A percentile compares a stretch with the other conserved stretches of the same genome.
phyloP scores from a whole-genome alignment of 2,888 invertebrate species.

The Orthosia incerta region DNA sequence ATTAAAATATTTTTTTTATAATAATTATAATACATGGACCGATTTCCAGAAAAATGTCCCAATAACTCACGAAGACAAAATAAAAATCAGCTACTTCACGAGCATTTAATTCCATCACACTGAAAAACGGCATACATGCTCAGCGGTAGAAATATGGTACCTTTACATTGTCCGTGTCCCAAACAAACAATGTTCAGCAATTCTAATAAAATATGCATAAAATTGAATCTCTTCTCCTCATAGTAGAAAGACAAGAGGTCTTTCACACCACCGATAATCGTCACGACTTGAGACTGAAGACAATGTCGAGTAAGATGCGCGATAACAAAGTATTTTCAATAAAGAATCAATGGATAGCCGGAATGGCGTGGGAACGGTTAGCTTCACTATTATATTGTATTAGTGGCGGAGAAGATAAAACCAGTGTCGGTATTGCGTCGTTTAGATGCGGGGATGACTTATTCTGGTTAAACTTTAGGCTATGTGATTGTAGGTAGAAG shows the following conservation, averaged over 20 bases:
- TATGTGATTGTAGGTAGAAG: background rate
- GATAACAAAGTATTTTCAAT: slow-evolving; percentile 68
- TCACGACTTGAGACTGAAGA: slow-evolving; percentile 45
- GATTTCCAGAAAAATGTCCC: too few species aligned
- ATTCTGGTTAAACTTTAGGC: slow-evolving; percentile 59
- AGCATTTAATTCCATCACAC: background rate
- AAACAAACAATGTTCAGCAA: background rate
- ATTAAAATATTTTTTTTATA: too few species aligned
- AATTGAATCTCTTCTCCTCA: slow-evolving; percentile 1
- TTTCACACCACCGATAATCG: slow-evolving; percentile 14
- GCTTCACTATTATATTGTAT: slow-evolving; percentile 73
- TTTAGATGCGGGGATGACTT: slow-evolving; percentile 44
- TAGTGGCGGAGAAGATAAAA: slow-evolving; percentile 75
- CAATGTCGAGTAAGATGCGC: slow-evolving; percentile 44
- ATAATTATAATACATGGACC: too few species aligned
- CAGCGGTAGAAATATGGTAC: background rate
- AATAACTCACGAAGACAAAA: too few species aligned
- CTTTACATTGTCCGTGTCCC: background rate
- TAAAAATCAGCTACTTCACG: background rate
- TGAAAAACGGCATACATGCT: background rate
- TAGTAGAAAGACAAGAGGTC: background rate
- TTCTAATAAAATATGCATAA: slow-evolving; percentile 2
- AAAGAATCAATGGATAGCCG: slow-evolving; percentile 72
- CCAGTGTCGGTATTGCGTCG: slow-evolving; percentile 64
- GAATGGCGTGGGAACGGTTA: slow-evolving; percentile 71